Base-by-base conservation (phyloP, 2,113 vertebrate genomes). In the Pelobates fuscus region DNA sequence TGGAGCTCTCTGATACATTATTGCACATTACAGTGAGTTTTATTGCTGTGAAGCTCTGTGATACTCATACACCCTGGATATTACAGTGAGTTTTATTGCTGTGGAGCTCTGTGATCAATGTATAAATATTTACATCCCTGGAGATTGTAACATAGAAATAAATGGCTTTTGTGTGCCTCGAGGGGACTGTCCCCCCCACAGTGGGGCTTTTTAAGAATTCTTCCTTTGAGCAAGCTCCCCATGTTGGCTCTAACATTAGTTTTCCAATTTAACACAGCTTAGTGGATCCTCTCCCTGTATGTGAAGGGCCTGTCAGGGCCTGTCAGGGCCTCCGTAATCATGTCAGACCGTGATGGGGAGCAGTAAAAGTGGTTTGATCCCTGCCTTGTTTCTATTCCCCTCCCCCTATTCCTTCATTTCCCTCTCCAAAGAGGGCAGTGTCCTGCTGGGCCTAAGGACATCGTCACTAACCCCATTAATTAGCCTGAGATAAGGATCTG, bases 401-500 rank as follows among this genome's bases (percentile, higher is more conserved):
- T 17, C 30, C 66, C 58, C 37, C 73, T 25, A 0, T 12, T 23
- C 73, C 32, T 21, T n/a, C 57, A 52, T 62, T 49, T 66, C 43
- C 44, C 65, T 62, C 57, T 49, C 26, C 49, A 59, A 68, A 68
- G 57, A 54, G 66, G 66, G 55, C 65, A 61, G 65, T 60, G 64
- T 68, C 72, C 54, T 77, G 73, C 70, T 61, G 70, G 70, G 70
- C 58, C 70, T 62, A 49, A 32, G 70, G 70, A 71, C 27, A 71
- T 71, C 43, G 29, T 58, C 70, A 71, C 44, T 71, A 71, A 71
- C 70, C 70, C 58, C 70, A 62, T 62, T 71, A 71, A 71, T 71
- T 71, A 60, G 66, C 44, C 44, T 15, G 26, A 63, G 23, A 62
- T 67, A 62, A 62, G 74, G 30, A 21, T 20, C 58, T 43, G 58